Evolutionary conservation across 1,140 invertebrate species (phyloP).

Genomic region (Drosophila triauraria): DNA sequence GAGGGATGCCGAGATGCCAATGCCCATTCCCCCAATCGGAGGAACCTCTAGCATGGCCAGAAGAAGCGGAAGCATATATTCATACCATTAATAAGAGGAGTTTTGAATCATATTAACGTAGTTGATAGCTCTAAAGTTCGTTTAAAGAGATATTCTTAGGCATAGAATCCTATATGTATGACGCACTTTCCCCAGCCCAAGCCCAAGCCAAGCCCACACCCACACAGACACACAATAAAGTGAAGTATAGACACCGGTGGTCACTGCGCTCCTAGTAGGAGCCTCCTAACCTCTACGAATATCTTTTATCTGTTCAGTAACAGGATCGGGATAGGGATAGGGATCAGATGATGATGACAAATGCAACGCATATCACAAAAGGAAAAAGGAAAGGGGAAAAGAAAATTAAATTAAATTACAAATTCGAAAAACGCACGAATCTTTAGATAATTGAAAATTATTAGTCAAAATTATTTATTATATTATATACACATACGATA

Average conservation of each 20-base stretch:
- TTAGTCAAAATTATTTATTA: conserved; percentile 83
- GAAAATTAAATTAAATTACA: conserved; percentile 41
- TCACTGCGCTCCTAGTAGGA: too few species aligned
- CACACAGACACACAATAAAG: conserved; percentile 3
- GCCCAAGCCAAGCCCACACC: not conserved
- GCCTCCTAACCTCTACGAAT: conserved; percentile 1
- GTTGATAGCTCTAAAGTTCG: conserved; percentile 66
- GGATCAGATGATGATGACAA: conserved; percentile 13
- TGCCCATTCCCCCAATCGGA: conserved; percentile 5
- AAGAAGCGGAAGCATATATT: conserved; percentile 30
- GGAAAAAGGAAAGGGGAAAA: conserved; percentile 26
- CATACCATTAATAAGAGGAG: conserved; percentile 36
- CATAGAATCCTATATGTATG: conserved; percentile 37
- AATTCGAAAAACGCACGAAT: conserved; percentile 35
- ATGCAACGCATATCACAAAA: conserved; percentile 82
- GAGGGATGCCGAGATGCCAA: conserved; percentile 1
- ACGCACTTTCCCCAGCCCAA: conserved; percentile 24
- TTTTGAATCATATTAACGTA: conserved; percentile 71
- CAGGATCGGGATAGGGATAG: conserved; percentile 6
- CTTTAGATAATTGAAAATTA: conserved; percentile 82
- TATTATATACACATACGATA: conserved; percentile 31
- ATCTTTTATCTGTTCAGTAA: conserved; percentile 30
- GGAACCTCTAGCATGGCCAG: conserved; percentile 46
- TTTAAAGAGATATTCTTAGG: conserved; percentile 56
- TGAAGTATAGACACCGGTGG: not conserved